A percentile compares a stretch with the other conserved stretches of the same genome.
Evolutionary conservation across 2,113 vertebrate species (phyloP).

Genomic region (Hypomesus transpacificus): DNA sequence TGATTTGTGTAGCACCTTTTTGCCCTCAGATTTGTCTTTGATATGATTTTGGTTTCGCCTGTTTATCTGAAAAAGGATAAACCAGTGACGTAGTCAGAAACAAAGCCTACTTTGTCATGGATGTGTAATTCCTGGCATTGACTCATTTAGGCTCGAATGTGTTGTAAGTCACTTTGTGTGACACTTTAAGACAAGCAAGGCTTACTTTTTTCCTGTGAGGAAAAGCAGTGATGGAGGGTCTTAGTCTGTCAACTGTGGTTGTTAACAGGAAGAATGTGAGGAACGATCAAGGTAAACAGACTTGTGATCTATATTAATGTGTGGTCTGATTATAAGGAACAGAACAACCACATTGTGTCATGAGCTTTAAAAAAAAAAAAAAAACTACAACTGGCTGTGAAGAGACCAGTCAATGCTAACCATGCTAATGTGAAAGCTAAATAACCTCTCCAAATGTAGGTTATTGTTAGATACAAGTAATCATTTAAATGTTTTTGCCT

Average conservation of each 20-base stretch:
- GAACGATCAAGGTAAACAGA: conserved; percentile 56
- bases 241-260: conserved; percentile 11
- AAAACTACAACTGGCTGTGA: too few relatives aligned
- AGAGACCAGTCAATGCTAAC: too few relatives aligned
- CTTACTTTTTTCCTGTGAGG: conserved; percentile 5
- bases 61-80: conserved; percentile 15
- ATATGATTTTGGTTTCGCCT: neutral
- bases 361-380: conserved; percentile 1
- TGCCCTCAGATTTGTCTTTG: neutral
- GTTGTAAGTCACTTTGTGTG: neutral
- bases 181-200: conserved; percentile 1
- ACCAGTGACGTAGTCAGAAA: neutral
- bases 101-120: neutral
- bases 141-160: neutral
- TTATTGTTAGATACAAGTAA: too few relatives aligned
- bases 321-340: neutral
- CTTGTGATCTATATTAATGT: neutral
- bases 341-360: neutral
- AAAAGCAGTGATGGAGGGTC: conserved; percentile 41
- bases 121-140: conserved; percentile 30
- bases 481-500: neutral
- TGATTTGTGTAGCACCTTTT: too few relatives aligned
- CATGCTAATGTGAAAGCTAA: too few relatives aligned
- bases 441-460: too few relatives aligned
- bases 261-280: conserved; percentile 34